phyloP scores from a whole-genome alignment of 1,140 invertebrate genomes.

The Ceratina australensis region DNA sequence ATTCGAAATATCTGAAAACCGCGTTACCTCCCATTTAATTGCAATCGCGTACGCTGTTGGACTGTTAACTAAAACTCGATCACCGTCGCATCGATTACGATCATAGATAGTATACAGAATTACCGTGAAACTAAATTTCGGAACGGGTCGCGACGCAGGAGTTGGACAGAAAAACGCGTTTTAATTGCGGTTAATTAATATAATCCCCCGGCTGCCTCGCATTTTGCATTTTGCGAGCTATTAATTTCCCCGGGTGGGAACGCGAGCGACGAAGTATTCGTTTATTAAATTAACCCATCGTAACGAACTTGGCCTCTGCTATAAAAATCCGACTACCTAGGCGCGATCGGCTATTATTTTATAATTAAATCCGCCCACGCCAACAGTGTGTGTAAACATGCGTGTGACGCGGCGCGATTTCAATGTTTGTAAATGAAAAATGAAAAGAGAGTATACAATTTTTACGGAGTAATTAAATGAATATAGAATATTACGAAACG shows the following conservation, averaged over 20 bases:
- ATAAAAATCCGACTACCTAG: conserved; percentile 34
- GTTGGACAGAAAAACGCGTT: not conserved
- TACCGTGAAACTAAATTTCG: not conserved
- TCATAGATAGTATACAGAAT: not conserved
- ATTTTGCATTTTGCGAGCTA: conserved; percentile 33
- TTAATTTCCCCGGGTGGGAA: conserved; percentile 17
- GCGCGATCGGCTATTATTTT: conserved; percentile 21
- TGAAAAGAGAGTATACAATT: too few species aligned
- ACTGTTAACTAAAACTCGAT: too few species aligned
- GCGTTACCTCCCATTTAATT: too few species aligned
- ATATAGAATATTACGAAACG: too few species aligned
- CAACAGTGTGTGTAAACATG: too few species aligned
- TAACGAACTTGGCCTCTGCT: not conserved
- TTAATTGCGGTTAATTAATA: conserved; percentile 44
- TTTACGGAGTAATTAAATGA: too few species aligned
- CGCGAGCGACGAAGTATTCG: not conserved
- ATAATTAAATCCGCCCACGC: conserved; percentile 32
- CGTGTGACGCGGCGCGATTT: not conserved
- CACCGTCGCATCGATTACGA: too few species aligned
- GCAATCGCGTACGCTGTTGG: too few species aligned
- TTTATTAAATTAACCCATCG: conserved; percentile 41
- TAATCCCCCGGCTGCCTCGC: not conserved
- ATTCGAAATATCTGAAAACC: too few species aligned
- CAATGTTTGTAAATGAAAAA: too few species aligned
- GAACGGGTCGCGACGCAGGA: not conserved